Percentiles rank a stretch among this genome's conserved stretches.
These are phyloP conservation scores for Notarius quadriscutis DNA, from an alignment of 2,113 vertebrate genomes.

Conservation along the genomic window DNA sequence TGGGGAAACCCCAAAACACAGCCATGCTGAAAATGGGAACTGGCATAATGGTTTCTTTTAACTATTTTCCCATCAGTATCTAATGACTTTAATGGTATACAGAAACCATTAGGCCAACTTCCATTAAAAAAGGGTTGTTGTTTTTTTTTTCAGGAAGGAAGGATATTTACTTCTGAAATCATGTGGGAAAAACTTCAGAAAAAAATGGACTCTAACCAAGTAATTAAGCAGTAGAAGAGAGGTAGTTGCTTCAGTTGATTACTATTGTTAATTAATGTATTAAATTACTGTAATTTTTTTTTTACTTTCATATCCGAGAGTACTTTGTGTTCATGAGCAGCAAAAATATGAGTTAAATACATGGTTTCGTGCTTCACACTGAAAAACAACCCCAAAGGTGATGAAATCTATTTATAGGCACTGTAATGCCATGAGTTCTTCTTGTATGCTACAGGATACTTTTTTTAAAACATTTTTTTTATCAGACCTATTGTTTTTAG, in stretches of 20 bases:
- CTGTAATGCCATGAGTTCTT: not conserved
- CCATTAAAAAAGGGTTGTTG: not conserved
- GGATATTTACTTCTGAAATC: not conserved
- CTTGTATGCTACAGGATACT: not conserved
- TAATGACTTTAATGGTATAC: constrained; percentile 12
- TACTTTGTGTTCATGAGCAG: not conserved
- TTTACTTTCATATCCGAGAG: not conserved
- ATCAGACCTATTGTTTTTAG: constrained; percentile 5
- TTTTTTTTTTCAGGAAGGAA: too few species aligned
- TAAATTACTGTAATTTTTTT: not conserved
- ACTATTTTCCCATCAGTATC: constrained; percentile 2
- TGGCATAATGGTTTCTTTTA: constrained; percentile 3
- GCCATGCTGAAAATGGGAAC: constrained; percentile 2
- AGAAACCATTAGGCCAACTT: constrained; percentile 5
- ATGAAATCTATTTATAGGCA: constrained; percentile 5
- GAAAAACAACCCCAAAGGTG: not conserved
- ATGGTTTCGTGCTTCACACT: not conserved
- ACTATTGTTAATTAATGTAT: not conserved
- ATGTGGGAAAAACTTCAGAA: not conserved
- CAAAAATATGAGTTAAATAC: not conserved
- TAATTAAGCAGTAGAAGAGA: not conserved
- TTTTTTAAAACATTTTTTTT: not conserved
- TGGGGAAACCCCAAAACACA: not conserved
- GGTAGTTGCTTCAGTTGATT: not conserved
- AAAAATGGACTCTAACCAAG: not conserved